Evolutionary conservation across 2,888 invertebrate species (phyloP).

Genomic region (Entomobrya multifasciata): DNA sequence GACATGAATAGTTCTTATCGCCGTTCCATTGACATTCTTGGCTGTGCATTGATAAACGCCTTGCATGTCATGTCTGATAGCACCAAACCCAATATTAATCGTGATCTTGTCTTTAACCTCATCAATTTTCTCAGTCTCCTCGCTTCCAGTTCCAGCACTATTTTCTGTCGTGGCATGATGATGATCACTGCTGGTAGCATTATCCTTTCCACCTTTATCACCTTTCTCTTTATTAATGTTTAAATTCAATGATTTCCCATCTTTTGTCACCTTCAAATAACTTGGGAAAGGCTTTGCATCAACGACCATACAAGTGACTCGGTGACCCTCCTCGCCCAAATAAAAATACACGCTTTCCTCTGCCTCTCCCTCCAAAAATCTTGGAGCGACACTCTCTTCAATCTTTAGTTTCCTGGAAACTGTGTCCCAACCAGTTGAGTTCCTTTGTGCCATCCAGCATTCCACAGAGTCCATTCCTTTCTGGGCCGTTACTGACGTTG

Average conservation of each 20-base stretch:
- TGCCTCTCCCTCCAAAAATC: neutral
- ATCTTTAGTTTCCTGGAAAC: neutral
- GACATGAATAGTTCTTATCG: neutral
- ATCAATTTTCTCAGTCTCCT: neutral
- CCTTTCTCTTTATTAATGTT: neutral
- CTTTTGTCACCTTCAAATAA: neutral
- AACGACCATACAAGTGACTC: neutral
- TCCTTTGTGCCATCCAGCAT: neutral
- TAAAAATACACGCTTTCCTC: neutral
- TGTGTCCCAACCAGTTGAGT: neutral
- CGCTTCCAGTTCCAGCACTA: too few relatives aligned
- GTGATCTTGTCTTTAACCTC: neutral
- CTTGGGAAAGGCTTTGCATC: neutral
- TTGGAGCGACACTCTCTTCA: neutral
- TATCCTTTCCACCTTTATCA: too few relatives aligned
- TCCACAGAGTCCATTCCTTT: conserved; percentile 1
- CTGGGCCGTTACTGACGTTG: too few relatives aligned
- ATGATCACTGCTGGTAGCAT: too few relatives aligned
- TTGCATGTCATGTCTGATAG: neutral
- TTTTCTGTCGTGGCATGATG: too few relatives aligned
- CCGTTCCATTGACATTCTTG: neutral
- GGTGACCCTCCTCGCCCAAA: neutral
- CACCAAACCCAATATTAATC: neutral
- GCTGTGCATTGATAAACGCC: neutral
- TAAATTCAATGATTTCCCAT: neutral